A percentile compares a stretch with the other conserved stretches of the same genome.
These are phyloP conservation scores for Chrysemys picta DNA, from an alignment of 2,113 vertebrate genomes.

Conservation along the genomic window DNA sequence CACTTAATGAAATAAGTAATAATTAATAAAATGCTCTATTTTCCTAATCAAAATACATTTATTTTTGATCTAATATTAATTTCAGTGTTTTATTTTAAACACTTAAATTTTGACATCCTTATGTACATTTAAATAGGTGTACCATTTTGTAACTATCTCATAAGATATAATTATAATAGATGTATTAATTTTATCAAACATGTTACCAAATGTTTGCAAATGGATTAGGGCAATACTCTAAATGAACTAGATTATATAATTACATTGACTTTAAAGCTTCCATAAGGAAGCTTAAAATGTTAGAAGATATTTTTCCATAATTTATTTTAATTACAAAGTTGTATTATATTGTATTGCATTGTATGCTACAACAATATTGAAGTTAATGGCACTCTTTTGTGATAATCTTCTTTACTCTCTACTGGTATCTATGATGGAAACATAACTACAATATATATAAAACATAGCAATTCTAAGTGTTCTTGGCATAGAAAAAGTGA, in stretches of 20 bases:
- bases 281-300: neutral
- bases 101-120: neutral
- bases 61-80: neutral
- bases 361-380: neutral
- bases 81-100: neutral
- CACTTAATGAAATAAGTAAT: neutral
- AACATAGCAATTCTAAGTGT: neutral
- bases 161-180: neutral
- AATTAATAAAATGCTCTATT: neutral
- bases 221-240: neutral
- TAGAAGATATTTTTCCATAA: neutral
- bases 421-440: neutral
- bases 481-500: neutral
- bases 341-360: neutral
- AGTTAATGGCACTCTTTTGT: neutral
- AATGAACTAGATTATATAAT: neutral
- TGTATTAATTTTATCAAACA: neutral
- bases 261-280: neutral
- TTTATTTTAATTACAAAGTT: neutral
- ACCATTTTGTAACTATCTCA: neutral
- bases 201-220: neutral
- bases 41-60: neutral
- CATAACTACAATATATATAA: neutral
- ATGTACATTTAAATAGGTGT: neutral
- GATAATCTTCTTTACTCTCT: neutral